Percentiles rank a stretch among this genome's conserved stretches.
These are phyloP conservation scores for Dendroctonus ponderosae DNA, from an alignment of 1,140 invertebrate genomes.

Conservation along the genomic window DNA sequence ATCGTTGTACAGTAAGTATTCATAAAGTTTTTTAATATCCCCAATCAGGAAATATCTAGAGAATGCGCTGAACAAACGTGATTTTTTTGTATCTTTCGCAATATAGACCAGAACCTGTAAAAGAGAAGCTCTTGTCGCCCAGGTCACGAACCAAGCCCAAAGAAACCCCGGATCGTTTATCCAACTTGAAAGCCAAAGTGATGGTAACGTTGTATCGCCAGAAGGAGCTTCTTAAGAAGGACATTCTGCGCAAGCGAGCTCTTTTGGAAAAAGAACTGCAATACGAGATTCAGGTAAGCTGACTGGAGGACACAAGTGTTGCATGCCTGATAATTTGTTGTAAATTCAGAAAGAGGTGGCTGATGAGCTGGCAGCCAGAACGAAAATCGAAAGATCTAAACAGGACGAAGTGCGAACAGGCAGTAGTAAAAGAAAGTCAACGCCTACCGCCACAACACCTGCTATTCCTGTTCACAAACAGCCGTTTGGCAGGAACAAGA, in stretches of 20 bases:
- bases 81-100: too few species aligned
- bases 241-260: constrained; percentile 87
- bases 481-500: background rate
- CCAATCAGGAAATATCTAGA: background rate
- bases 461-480: constrained; percentile 45
- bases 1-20: constrained; percentile 25
- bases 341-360: constrained; percentile 66
- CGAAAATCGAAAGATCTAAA: constrained; percentile 67
- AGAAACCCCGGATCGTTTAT: constrained; percentile 55
- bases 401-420: constrained; percentile 67
- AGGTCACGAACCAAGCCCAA: constrained; percentile 42
- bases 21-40: too few species aligned
- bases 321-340: constrained; percentile 6
- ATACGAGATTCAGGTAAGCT: constrained; percentile 78
- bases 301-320: background rate
- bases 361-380: constrained; percentile 63
- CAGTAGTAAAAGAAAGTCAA: constrained; percentile 59
- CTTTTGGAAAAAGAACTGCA: constrained; percentile 88
- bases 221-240: constrained; percentile 90
- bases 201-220: constrained; percentile 75
- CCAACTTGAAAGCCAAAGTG: constrained; percentile 61
- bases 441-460: constrained; percentile 54
- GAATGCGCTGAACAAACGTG: too few species aligned
- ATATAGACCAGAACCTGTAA: constrained; percentile 35
- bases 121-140: constrained; percentile 44